Evolutionary conservation across 92 coral and sea anemone genomes (phyloP), one percentile per base, ranked within the genome.

Genomic region (Hydrozoanthus gracilis): DNA sequence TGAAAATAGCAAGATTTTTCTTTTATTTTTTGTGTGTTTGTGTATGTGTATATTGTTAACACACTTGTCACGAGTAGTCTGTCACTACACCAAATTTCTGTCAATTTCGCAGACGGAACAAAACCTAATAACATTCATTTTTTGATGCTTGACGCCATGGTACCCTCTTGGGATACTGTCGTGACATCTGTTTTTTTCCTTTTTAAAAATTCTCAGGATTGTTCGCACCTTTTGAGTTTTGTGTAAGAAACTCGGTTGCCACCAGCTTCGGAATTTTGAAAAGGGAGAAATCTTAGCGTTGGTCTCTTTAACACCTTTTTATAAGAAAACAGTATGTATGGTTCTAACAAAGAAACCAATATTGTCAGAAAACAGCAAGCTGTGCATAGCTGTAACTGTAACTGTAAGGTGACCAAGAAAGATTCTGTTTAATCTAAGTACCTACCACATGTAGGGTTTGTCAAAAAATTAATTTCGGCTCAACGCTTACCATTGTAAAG

Each of bases 221-320:
- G 7, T 47, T 48, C 15, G 4, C 51, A 44, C 39, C n/a, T 6
- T 56, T 20, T 39, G 39, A 79, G 39, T 27, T 27, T 27, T 27
- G 39, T 27, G 39, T 27, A 80, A 80, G 52, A n/a, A 80, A 13
- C 20, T 62, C 13, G 17, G 16, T 44, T 64, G 44, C 17, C 27
- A 18, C 69, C 85, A 20, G 47, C 48, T 80, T 80, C 58, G 82
- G 82, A 77, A 77, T 80, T 80, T 56, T 64, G 15, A 46, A 78
- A 78, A 80, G 39, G 39, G 39, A 69, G 11, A 80, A 80, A 80
- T 62, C 85, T 80, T 65, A 80, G 85, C 85, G 85, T 80, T 80
- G 85, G 85, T 80, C 85, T 20, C n/a, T 55, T 80, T 80, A 4
- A 80, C 85, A 80, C 85, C 85, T 80, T 80, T 50, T 2, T 44